Evolutionary conservation across 2,888 invertebrate genomes (phyloP).

Genomic region (Adineta ricciae): DNA sequence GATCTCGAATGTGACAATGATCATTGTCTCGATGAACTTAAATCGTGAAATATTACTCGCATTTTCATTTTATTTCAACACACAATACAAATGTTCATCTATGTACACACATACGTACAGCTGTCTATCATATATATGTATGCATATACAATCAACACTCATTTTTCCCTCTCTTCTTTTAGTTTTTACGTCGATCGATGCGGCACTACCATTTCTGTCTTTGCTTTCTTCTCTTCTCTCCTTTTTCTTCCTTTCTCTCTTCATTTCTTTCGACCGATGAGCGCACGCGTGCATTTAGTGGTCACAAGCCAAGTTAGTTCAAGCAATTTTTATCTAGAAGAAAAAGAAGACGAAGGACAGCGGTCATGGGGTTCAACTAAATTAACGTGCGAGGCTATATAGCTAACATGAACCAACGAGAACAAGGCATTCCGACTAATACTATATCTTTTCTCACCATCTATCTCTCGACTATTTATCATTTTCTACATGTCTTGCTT

Average conservation of each 20-base stretch:
- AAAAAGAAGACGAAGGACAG: background rate
- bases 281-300: background rate
- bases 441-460: constrained; percentile 2
- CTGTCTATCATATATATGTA: background rate
- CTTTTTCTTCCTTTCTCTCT: background rate
- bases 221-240: background rate
- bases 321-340: background rate
- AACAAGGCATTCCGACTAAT: background rate
- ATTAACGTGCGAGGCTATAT: background rate
- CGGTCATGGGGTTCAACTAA: constrained; percentile 7
- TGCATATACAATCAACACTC: constrained; percentile 8
- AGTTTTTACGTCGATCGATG: background rate
- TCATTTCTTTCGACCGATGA: background rate
- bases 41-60: background rate
- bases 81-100: background rate
- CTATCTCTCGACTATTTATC: background rate
- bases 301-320: background rate
- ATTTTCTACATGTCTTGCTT: background rate
- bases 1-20: background rate
- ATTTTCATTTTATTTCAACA: background rate
- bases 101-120: background rate
- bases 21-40: background rate
- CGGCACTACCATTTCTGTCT: background rate
- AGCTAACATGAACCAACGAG: background rate
- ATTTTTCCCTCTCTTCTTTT: background rate